A percentile compares a stretch with the other conserved stretches of the same genome.
Conservation (phyloP, 2,797 vertebrate species). For the Muscicapa striata region DNA sequence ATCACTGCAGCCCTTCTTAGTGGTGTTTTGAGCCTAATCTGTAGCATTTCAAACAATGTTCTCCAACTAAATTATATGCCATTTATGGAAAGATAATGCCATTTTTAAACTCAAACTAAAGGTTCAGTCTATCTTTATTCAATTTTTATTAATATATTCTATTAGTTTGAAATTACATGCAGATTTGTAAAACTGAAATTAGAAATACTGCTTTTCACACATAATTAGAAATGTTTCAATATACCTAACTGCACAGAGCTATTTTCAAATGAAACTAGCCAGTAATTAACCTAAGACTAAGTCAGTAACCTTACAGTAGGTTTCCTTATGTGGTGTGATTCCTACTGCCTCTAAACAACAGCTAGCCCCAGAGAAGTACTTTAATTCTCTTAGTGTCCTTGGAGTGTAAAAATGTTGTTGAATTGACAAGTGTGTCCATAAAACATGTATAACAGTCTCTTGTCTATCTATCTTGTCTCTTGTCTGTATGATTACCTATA, state of each 20-base stretch:
- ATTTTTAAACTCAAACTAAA: background rate
- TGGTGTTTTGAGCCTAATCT: background rate
- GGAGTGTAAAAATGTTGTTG: background rate
- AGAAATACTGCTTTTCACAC: background rate
- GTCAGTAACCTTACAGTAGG: background rate
- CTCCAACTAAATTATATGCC: background rate
- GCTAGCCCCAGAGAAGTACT: background rate
- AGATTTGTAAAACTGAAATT: background rate
- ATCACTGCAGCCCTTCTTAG: background rate
- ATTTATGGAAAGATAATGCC: background rate
- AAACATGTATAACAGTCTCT: background rate
- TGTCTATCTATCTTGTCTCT: background rate
- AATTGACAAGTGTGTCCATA: background rate
- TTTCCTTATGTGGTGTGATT: background rate
- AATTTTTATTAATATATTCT: background rate
- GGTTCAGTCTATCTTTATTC: background rate
- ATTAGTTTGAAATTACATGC: background rate
- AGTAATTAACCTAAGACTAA: background rate
- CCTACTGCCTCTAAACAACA: background rate
- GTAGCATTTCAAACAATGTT: background rate
- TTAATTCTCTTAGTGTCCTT: background rate
- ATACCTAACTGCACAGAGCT: background rate
- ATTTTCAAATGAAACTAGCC: background rate
- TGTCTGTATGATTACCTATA: slow-evolving; percentile 39
- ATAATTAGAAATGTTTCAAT: background rate